These are phyloP conservation scores for Drosophila nigrodunni DNA, from an alignment of 1,140 invertebrate species.

Conservation along the genomic window DNA sequence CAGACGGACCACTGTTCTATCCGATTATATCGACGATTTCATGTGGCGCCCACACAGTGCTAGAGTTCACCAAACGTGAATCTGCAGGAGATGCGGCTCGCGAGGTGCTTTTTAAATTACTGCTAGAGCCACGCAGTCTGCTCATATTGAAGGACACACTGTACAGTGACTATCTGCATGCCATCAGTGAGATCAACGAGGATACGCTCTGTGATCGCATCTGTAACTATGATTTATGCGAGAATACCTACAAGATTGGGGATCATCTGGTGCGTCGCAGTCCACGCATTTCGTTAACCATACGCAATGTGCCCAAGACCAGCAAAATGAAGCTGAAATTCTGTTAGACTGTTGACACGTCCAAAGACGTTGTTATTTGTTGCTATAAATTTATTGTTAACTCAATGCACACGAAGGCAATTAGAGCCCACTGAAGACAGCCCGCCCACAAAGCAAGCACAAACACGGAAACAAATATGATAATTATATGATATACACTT, in stretches of 20 bases:
- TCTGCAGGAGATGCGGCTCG: slow-evolving; percentile 10
- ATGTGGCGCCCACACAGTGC: slow-evolving; percentile 94
- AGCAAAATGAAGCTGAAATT: slow-evolving; percentile 90
- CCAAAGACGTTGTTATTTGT: slow-evolving; percentile 13
- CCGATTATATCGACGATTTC: slow-evolving; percentile 97
- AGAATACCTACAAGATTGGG: slow-evolving; percentile 85
- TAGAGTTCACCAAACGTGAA: slow-evolving; percentile 88
- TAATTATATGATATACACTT: slow-evolving; percentile 22
- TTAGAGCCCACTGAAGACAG: slow-evolving; percentile 59
- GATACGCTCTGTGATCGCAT: slow-evolving; percentile 90
- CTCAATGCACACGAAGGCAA: slow-evolving; percentile 23
- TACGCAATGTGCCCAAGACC: slow-evolving; percentile 96
- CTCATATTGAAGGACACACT: slow-evolving; percentile 93
- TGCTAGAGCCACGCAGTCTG: slow-evolving; percentile 95
- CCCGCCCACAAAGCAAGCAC: slow-evolving; percentile 27
- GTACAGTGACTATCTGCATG: slow-evolving; percentile 95
- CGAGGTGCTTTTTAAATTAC: slow-evolving; percentile 87
- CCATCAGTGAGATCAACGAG: slow-evolving; percentile 91
- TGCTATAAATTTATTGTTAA: slow-evolving; percentile 52
- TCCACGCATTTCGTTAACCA: slow-evolving; percentile 94
- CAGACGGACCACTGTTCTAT: slow-evolving; percentile 97
- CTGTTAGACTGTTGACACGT: slow-evolving; percentile 62
- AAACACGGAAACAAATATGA: slow-evolving; percentile 1
- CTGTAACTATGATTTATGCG: slow-evolving; percentile 89
- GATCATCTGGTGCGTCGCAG: slow-evolving; percentile 88